Evolutionary conservation across 2,888 invertebrate species (phyloP).

Genomic region (Diarsia brunnea): DNA sequence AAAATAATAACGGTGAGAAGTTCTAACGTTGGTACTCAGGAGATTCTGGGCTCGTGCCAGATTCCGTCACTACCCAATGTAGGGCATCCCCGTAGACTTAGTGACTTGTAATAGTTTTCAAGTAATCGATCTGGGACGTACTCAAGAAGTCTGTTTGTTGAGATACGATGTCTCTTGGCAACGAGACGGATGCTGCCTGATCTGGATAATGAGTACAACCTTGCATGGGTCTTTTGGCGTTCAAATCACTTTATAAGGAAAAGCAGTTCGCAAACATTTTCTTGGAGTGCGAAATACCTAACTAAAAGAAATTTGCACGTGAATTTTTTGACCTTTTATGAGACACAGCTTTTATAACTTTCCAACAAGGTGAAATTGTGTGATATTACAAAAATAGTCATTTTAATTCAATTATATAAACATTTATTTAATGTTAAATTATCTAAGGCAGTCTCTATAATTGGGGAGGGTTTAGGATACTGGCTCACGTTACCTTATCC

Average conservation of each 20-base stretch:
- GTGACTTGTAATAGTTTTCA: constrained; percentile 54
- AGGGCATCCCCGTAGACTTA: constrained; percentile 51
- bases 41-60: constrained; percentile 52
- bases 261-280: neutral
- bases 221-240: neutral
- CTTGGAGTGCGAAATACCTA: no score
- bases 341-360: neutral
- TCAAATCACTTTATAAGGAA: neutral
- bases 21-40: constrained; percentile 49
- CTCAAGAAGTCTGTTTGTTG: constrained; percentile 51
- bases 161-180: constrained; percentile 35
- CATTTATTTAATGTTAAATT: neutral
- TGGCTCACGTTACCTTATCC: no score
- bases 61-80: constrained; percentile 42
- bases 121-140: constrained; percentile 52
- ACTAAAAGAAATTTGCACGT: neutral
- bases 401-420: neutral
- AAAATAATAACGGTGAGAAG: constrained; percentile 46
- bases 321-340: neutral
- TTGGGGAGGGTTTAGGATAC: no score
- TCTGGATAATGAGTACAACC: neutral
- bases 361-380: neutral
- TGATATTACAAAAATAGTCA: neutral
- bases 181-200: neutral
- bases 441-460: neutral